A percentile compares a stretch with the other conserved stretches of the same genome.
These are phyloP conservation scores for Psittacus erithacus DNA, from an alignment of 2,113 vertebrate genomes.

Conservation along the genomic window DNA sequence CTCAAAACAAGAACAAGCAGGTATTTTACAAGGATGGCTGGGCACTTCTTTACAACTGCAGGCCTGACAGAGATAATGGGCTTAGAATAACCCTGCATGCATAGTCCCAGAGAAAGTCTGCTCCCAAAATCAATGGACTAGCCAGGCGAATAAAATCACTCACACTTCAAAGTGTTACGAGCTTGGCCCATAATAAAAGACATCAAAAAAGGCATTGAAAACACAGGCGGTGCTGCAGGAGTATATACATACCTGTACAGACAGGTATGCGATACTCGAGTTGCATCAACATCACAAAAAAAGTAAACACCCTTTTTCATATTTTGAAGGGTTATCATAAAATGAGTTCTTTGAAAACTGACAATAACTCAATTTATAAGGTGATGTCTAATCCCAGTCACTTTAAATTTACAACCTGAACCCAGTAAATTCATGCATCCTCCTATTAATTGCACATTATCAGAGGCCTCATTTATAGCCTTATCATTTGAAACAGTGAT, in stretches of 20 bases:
- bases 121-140: background rate
- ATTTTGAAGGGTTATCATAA: background rate
- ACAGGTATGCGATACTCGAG: background rate
- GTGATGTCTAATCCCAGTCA: background rate
- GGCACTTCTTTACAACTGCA: background rate
- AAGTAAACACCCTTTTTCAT: background rate
- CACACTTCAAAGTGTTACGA: background rate
- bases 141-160: background rate
- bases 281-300: background rate
- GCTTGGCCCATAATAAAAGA: background rate
- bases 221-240: background rate
- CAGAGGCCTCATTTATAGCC: background rate
- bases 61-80: background rate
- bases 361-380: background rate
- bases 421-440: rapidly evolving
- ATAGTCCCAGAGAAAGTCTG: background rate
- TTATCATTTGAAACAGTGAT: background rate
- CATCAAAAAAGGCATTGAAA: background rate
- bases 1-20: background rate
- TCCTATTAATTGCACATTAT: background rate
- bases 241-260: rapidly evolving
- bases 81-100: background rate
- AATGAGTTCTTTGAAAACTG: background rate
- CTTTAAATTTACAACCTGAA: background rate
- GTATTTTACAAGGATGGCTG: background rate